A percentile compares a stretch with the other conserved stretches of the same genome.
Evolutionary conservation across 2,797 vertebrate genomes (phyloP).

Genomic region (Gymnopithys bicolor): DNA sequence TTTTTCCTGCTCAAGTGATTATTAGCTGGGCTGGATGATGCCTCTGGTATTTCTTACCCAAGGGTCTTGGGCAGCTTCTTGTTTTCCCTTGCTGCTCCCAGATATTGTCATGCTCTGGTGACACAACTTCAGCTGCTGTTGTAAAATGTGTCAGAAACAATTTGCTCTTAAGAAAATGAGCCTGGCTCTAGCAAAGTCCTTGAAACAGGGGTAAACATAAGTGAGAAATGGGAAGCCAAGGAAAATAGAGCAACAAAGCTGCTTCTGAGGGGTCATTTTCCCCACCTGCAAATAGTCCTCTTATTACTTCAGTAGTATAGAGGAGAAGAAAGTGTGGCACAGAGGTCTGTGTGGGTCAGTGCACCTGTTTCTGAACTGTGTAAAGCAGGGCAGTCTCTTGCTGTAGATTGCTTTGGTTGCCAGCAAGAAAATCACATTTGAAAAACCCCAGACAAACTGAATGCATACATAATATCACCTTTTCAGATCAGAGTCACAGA

Average conservation of each 20-base stretch:
- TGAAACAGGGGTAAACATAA: not conserved
- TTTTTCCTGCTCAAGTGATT: not conserved
- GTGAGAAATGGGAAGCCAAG: not conserved
- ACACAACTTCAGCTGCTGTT: not conserved
- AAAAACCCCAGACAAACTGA: accelerated
- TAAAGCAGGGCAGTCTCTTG: not conserved
- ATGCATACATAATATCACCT: not conserved
- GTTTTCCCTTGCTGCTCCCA: not conserved
- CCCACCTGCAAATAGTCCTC: not conserved
- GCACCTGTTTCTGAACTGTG: not conserved
- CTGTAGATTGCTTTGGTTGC: not conserved
- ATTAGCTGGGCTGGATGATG: not conserved
- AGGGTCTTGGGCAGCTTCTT: not conserved
- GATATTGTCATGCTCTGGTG: not conserved
- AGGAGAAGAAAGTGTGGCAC: not conserved
- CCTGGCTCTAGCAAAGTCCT: not conserved
- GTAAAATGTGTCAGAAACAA: not conserved
- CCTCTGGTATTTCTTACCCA: not conserved
- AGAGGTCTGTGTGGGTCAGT: not conserved
- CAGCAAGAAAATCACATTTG: not conserved
- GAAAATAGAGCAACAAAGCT: not conserved
- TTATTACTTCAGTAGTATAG: not conserved
- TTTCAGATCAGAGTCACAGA: not conserved
- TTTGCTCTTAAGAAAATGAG: not conserved
- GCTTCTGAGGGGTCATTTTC: not conserved